Evolutionary conservation across 2,113 vertebrate species (phyloP).

Genomic region (Alethe diademata): DNA sequence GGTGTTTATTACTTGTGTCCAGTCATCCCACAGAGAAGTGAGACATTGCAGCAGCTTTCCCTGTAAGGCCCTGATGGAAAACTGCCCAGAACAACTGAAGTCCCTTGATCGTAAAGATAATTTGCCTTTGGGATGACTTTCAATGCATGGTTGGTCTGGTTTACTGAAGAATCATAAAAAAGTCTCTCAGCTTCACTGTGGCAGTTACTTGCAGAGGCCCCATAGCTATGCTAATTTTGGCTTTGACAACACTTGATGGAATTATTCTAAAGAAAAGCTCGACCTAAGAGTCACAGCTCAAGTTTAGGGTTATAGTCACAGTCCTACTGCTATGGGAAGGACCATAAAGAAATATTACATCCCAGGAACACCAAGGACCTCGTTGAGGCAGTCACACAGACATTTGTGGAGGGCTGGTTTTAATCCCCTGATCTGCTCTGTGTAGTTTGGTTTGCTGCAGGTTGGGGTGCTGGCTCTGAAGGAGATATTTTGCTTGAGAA

Average conservation of each 20-base stretch:
- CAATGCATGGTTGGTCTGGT: background rate
- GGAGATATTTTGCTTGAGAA: background rate
- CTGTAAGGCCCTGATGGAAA: constrained; percentile 5
- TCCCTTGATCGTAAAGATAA: constrained; percentile 17
- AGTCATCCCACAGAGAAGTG: constrained; percentile 20
- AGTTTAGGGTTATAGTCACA: background rate
- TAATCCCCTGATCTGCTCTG: background rate
- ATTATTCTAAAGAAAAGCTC: background rate
- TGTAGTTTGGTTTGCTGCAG: background rate
- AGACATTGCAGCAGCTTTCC: constrained; percentile 5
- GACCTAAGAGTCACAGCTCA: background rate
- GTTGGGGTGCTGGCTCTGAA: background rate
- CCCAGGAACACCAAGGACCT: background rate
- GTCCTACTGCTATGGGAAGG: background rate
- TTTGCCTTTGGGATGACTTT: constrained; percentile 40
- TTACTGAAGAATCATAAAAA: constrained; percentile 16
- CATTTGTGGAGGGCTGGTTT: background rate
- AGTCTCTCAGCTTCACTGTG: background rate
- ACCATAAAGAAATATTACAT: background rate
- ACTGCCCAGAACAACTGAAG: background rate
- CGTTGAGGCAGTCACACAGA: background rate
- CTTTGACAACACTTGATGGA: background rate
- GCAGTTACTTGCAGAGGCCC: background rate
- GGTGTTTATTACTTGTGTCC: constrained; percentile 28
- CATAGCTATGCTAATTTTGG: background rate